These are phyloP conservation scores for Calyptommatus sinebrachiatus DNA, from an alignment of 2,113 vertebrate genomes.

Conservation along the genomic window DNA sequence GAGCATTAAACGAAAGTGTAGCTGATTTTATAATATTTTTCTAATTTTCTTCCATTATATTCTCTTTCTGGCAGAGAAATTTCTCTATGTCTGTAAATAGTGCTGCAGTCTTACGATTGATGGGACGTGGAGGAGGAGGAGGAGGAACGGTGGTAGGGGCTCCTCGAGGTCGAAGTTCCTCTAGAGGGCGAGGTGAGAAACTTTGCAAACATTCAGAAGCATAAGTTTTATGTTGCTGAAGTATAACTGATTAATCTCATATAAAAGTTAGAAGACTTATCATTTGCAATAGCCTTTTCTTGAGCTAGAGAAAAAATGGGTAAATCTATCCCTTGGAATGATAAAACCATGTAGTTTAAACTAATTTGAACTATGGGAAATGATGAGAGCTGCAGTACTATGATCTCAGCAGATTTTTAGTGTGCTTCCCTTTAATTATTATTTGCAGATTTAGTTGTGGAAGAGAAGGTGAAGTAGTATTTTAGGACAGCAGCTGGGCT, in stretches of 20 bases:
- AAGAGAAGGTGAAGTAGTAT: constrained; percentile 9
- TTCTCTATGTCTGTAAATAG: constrained; percentile 99
- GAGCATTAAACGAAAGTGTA: neutral
- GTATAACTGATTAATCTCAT: neutral
- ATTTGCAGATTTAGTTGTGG: neutral
- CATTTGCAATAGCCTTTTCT: neutral
- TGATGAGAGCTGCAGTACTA: neutral
- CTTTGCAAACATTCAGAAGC: neutral
- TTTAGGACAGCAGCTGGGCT: neutral
- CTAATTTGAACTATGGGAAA: neutral
- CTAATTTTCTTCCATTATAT: constrained; percentile 8
- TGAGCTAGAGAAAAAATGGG: neutral
- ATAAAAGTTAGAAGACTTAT: neutral
- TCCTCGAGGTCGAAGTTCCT: constrained; percentile 96
- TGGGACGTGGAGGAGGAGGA: constrained; percentile 73
- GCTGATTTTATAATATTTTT: neutral
- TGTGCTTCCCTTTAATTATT: neutral
- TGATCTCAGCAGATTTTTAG: neutral
- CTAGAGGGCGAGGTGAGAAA: constrained; percentile 93
- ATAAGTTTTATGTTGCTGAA: constrained; percentile 1
- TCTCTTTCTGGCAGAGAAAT: constrained; percentile 86
- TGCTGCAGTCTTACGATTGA: constrained; percentile 91
- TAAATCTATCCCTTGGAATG: neutral
- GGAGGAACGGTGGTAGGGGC: constrained; percentile 88
- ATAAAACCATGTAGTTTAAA: neutral